A percentile compares a stretch with the other conserved stretches of the same genome.
These are phyloP conservation scores for Sebastes minor DNA, from an alignment of 2,797 vertebrate genomes.

Conservation along the genomic window DNA sequence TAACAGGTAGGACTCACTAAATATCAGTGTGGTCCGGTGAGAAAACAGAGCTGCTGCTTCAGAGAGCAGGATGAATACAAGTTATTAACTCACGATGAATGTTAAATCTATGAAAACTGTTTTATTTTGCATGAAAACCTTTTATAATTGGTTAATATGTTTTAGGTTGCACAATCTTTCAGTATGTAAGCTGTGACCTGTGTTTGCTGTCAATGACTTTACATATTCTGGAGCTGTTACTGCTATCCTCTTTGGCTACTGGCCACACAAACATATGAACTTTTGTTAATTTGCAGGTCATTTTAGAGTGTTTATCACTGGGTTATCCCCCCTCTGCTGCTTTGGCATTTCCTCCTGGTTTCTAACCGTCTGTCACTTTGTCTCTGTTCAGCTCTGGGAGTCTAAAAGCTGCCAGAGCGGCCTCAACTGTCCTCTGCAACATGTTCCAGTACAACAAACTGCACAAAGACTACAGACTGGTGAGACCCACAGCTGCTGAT, in stretches of 20 bases:
- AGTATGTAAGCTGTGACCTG: neutral
- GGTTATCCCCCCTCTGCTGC: neutral
- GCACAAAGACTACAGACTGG: conserved; percentile 93
- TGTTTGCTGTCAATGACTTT: neutral
- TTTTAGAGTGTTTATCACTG: neutral
- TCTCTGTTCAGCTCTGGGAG: conserved; percentile 82
- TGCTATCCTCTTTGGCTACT: neutral
- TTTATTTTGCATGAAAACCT: too few relatives aligned
- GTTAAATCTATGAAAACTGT: neutral
- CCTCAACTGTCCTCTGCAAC: conserved; percentile 93
- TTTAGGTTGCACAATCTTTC: neutral
- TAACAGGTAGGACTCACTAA: conserved; percentile 81
- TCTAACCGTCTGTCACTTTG: conserved; percentile 13
- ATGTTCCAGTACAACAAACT: conserved; percentile 98
- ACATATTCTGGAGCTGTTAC: neutral
- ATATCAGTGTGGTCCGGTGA: neutral
- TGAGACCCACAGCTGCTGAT: conserved; percentile 60
- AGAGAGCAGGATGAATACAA: neutral
- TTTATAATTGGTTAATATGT: neutral
- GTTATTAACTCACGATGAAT: neutral
- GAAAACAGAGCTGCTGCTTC: too few relatives aligned
- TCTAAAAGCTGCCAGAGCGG: conserved; percentile 90
- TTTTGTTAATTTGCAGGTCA: neutral
- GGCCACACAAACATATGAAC: neutral
- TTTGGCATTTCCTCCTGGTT: conserved; percentile 47